These are phyloP conservation scores for Atrichornis clamosus DNA, from an alignment of 2,113 vertebrate species.

Conservation along the genomic window DNA sequence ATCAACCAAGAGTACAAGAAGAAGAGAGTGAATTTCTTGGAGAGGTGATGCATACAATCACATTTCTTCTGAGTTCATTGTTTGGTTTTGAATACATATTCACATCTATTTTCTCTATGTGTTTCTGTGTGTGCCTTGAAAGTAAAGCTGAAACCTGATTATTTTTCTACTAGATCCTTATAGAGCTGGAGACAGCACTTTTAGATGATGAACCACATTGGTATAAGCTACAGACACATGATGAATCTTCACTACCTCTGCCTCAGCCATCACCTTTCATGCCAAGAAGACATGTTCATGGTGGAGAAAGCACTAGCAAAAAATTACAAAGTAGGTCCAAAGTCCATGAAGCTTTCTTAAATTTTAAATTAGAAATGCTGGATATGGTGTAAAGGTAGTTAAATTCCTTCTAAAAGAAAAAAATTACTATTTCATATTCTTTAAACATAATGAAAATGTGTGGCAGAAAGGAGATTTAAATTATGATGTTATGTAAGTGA, in stretches of 20 bases:
- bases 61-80: background rate
- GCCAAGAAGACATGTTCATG: constrained; percentile 89
- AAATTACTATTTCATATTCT: background rate
- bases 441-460: background rate
- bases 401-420: background rate
- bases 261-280: constrained; percentile 97
- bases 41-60: constrained; percentile 80
- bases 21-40: constrained; percentile 98
- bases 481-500: background rate
- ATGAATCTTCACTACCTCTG: constrained; percentile 95
- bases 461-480: background rate
- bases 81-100: background rate
- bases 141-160: constrained; percentile 8
- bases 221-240: constrained; percentile 97
- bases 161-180: constrained; percentile 84
- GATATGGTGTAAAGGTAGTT: background rate
- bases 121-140: background rate
- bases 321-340: constrained; percentile 92
- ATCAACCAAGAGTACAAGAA: constrained; percentile 94
- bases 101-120: background rate
- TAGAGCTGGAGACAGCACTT: constrained; percentile 94
- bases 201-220: constrained; percentile 95
- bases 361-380: background rate
- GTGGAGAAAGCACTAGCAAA: constrained; percentile 91
- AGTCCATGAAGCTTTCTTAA: background rate